Conservation (phyloP, 2,888 invertebrate genomes). For the Cryptus viduatorius region DNA sequence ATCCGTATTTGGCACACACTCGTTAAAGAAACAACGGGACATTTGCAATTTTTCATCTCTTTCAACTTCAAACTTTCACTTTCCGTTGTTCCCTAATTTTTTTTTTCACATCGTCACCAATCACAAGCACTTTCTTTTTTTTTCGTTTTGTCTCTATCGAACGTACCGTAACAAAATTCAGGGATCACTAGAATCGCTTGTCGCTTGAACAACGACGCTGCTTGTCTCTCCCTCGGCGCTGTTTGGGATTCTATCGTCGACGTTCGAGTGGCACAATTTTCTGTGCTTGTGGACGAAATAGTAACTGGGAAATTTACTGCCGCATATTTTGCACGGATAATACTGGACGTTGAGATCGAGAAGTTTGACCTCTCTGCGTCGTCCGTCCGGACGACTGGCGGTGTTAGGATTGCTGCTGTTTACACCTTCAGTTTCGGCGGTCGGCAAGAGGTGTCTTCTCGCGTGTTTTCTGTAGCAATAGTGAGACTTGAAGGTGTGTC, state of each 20-base stretch:
- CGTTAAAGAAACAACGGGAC: slow-evolving; percentile 18
- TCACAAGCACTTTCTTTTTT: slow-evolving; percentile 8
- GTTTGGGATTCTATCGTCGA: slow-evolving; percentile 75
- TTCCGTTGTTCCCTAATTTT: background rate
- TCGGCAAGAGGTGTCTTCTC: slow-evolving; percentile 84
- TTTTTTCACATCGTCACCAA: background rate
- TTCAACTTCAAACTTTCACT: background rate
- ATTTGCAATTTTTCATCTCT: background rate
- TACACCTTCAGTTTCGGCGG: slow-evolving; percentile 66
- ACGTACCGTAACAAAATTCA: slow-evolving; percentile 37
- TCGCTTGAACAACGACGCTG: slow-evolving; percentile 50
- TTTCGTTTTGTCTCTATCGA: background rate
- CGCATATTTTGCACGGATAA: slow-evolving; percentile 97
- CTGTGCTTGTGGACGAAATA: slow-evolving; percentile 97
- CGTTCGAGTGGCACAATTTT: slow-evolving; percentile 92
- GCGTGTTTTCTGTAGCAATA: slow-evolving; percentile 95
- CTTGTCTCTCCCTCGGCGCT: slow-evolving; percentile 49
- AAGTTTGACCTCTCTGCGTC: slow-evolving; percentile 87
- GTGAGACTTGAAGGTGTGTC: slow-evolving; percentile 93
- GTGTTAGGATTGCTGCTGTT: slow-evolving; percentile 48
- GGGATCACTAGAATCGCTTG: slow-evolving; percentile 57
- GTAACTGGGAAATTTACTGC: slow-evolving; percentile 96
- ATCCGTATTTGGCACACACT: slow-evolving; percentile 43
- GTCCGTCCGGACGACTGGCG: slow-evolving; percentile 78
- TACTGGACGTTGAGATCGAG: slow-evolving; percentile 94